Conservation (phyloP, 2,113 vertebrate species). For the Thamnophis sirtalis region DNA sequence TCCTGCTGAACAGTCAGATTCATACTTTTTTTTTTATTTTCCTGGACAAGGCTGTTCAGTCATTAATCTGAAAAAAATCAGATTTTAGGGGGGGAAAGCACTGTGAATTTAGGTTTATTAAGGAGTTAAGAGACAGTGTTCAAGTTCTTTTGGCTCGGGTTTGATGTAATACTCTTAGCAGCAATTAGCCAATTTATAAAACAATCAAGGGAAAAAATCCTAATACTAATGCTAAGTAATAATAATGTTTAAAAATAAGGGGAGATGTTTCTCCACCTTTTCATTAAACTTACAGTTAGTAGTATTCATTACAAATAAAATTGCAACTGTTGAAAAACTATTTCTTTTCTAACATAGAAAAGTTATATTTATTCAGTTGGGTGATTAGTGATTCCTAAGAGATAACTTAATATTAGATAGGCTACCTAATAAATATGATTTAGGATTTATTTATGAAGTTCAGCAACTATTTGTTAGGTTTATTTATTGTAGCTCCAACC, state of each 20-base stretch:
- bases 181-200: conserved; percentile 26
- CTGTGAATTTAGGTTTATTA: not conserved
- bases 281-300: conserved; percentile 6
- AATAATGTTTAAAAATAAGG: not conserved
- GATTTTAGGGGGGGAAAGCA: not conserved
- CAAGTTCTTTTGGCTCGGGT: conserved; percentile 21
- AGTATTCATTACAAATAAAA: conserved; percentile 23
- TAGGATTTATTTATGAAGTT: conserved; percentile 21
- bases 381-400: not conserved
- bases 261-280: not conserved
- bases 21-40: conserved; percentile 18
- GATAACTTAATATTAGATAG: not conserved
- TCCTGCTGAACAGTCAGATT: conserved; percentile 33
- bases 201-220: conserved; percentile 21
- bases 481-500: not conserved
- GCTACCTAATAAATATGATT: not conserved
- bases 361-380: conserved; percentile 16
- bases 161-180: conserved; percentile 25
- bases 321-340: not conserved
- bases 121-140: not conserved
- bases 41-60: not conserved
- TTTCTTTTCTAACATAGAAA: conserved; percentile 20
- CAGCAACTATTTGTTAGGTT: not conserved
- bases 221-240: conserved; percentile 13
- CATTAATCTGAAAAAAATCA: conserved; percentile 15